Evolutionary conservation across 2,888 invertebrate genomes (phyloP), one percentile per base, ranked within the genome.

Genomic region (Cordilura impudica): DNA sequence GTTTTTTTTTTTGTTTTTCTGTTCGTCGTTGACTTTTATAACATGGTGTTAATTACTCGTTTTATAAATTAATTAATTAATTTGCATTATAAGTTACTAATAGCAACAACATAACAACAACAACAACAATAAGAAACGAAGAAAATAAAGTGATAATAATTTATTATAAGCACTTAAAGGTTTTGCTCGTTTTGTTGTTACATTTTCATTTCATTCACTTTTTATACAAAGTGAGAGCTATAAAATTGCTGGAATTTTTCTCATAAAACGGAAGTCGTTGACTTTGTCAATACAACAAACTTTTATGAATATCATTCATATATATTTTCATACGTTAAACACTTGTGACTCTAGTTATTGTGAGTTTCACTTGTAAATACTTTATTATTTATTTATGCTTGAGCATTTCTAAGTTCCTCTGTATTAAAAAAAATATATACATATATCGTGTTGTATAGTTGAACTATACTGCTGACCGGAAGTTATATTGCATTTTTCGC

Each of bases 31-130:
- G 77, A 29, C 77, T 39, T 73, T 66, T 74, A 71, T 75, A 82
- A 69, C 83, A 82, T 85, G 86, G 86, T 87, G 86, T 87, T 87
- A 87, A 87, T 87, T 87, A 85, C 83, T 83, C 86, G 83, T 84
- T 86, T 76, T 76, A 76, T 86, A 86, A 80, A 70, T 77, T 70
- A 76, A 87, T 87, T 87, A 87, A 87, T 86, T 87, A 87, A 86
- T 86, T 86, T 87, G 86, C 85, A 75, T 79, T 70, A 43, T 43
- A 19, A 72, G 12, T 23, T n/a, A 81, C 72, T 2, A 23, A n/a
- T n/a, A n/a, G n/a, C n/a, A n/a, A n/a, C n/a, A 39, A 39, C 45
- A 21, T 19, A 14, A 23, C 14, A 47, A 65, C 14, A 26, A 35
- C 18, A 51, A 26, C 12, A 56, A 23, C 29, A 35, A 51, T 49